Conservation (phyloP, 2,888 invertebrate species). For the Leptopterna dolabrata region DNA sequence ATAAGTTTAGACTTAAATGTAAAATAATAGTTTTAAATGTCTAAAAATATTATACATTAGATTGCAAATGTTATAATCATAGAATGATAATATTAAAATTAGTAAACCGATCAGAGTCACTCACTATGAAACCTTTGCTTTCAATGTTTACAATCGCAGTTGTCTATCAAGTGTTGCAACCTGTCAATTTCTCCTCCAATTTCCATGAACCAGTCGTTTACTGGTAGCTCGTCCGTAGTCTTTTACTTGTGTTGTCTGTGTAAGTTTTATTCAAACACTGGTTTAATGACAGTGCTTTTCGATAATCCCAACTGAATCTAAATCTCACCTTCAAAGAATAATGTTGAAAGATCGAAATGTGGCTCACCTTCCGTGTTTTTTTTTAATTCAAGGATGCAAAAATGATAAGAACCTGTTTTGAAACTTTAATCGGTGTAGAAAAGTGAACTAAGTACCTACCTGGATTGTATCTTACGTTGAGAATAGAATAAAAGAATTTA, state of each 20-base stretch:
- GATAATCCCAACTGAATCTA: background rate
- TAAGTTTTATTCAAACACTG: background rate
- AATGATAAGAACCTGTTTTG: background rate
- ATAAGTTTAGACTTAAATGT: conserved; percentile 10
- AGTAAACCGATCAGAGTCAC: conserved; percentile 45
- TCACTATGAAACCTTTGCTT: conserved; percentile 46
- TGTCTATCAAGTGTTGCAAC: conserved; percentile 11
- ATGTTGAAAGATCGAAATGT: background rate
- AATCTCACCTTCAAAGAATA: background rate
- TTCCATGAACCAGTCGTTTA: background rate
- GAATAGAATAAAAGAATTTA: conserved; percentile 15
- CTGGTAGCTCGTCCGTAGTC: no score
- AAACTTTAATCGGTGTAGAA: background rate
- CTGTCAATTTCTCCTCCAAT: background rate
- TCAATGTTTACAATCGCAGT: conserved; percentile 33
- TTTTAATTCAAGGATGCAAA: background rate
- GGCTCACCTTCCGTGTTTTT: background rate
- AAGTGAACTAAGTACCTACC: background rate
- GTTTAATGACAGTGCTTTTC: background rate
- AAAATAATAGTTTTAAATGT: conserved; percentile 14
- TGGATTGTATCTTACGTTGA: background rate
- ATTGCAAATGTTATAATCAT: background rate
- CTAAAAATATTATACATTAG: background rate
- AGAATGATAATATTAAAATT: background rate
- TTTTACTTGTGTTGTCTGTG: background rate